phyloP scores from a whole-genome alignment of 2,797 vertebrate genomes.

The Champsocephalus gunnari region DNA sequence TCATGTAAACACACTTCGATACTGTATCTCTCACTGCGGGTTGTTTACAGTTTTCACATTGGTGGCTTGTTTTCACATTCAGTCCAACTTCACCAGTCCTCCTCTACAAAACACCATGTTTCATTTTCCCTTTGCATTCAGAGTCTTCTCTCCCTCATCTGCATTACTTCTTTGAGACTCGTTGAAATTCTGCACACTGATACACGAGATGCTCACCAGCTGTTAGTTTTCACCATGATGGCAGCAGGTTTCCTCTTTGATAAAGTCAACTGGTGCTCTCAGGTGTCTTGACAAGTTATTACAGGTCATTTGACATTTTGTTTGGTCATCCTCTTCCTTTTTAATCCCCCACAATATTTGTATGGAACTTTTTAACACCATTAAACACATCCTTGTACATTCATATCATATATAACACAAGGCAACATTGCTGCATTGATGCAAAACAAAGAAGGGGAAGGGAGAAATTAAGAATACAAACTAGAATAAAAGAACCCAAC shows the following conservation, averaged over 20 bases:
- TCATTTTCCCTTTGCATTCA: not conserved
- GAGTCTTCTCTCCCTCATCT: conserved; percentile 22
- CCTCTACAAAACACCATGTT: not conserved
- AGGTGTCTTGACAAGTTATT: conserved; percentile 57
- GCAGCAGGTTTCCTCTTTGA: not conserved
- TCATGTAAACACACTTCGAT: not conserved
- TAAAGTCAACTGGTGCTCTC: conserved; percentile 54
- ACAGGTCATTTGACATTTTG: conserved; percentile 13
- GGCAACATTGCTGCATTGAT: no score
- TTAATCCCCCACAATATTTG: no score
- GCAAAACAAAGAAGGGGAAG: no score
- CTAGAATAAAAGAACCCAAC: no score
- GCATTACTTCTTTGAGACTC: not conserved
- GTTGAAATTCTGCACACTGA: conserved; percentile 18
- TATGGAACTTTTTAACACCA: no score
- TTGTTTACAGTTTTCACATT: conserved; percentile 18
- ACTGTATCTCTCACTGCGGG: not conserved
- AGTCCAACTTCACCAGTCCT: not conserved
- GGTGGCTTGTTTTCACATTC: not conserved
- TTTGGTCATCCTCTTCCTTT: not conserved
- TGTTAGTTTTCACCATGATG: not conserved
- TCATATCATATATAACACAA: no score
- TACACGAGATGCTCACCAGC: conserved; percentile 26
- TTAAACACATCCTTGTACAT: no score
- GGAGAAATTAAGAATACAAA: no score